Conservation (phyloP, 2,113 vertebrate genomes). For the Psilopsiagon aurifrons region DNA sequence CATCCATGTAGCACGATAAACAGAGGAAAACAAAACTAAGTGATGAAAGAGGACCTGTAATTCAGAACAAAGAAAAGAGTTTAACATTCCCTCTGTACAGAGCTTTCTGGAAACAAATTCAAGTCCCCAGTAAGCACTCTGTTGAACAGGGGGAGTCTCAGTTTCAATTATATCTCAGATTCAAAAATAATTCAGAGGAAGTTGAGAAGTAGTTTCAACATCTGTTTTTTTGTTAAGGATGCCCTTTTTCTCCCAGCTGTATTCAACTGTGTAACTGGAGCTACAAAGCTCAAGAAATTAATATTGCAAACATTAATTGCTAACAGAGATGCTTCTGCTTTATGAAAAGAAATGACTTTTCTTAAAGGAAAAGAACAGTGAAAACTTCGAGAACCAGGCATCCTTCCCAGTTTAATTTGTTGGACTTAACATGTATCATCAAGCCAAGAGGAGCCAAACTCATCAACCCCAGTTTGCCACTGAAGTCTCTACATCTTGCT, state of each 20-base stretch:
- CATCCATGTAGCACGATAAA: neutral
- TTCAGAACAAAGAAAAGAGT: neutral
- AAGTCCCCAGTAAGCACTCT: neutral
- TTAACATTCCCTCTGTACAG: neutral
- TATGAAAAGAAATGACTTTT: neutral
- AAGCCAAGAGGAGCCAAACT: neutral
- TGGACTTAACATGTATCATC: neutral
- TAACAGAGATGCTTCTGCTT: neutral
- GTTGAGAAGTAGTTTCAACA: neutral
- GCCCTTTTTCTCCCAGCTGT: neutral
- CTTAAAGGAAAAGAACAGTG: neutral
- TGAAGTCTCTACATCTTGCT: neutral
- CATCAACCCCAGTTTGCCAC: neutral
- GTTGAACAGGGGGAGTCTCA: neutral
- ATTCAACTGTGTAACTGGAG: neutral
- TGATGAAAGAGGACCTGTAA: neutral
- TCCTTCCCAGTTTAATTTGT: neutral
- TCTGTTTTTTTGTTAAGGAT: neutral
- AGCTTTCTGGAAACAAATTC: neutral
- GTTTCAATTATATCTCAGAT: neutral
- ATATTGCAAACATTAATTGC: neutral
- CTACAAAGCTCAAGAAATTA: neutral
- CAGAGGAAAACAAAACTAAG: neutral
- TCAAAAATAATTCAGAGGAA: neutral
- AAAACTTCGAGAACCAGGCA: neutral